Conservation (phyloP, 2,888 invertebrate species). For the Ecliptopera silaceata region DNA sequence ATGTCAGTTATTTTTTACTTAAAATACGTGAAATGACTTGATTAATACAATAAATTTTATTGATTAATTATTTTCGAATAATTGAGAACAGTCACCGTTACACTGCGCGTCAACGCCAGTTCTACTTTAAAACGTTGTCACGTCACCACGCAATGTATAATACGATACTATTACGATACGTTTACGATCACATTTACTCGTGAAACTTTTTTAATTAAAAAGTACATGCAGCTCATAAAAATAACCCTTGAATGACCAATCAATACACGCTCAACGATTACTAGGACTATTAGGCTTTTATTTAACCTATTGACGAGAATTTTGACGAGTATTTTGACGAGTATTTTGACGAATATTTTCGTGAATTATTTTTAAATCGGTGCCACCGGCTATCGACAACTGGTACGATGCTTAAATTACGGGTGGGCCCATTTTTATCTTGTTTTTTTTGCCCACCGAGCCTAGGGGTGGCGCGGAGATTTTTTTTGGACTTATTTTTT, state of each 20-base stretch:
- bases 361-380: slow-evolving; percentile 28
- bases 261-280: slow-evolving; percentile 3
- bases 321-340: too few species aligned
- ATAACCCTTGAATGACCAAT: slow-evolving; percentile 12
- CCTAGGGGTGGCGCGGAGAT: slow-evolving; percentile 72
- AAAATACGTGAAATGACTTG: too few species aligned
- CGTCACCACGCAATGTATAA: too few species aligned
- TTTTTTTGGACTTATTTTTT: slow-evolving; percentile 64
- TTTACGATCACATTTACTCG: too few species aligned
- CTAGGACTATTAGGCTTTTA: slow-evolving; percentile 5
- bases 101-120: too few species aligned
- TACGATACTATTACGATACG: too few species aligned
- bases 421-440: slow-evolving; percentile 73
- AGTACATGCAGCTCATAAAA: not conserved
- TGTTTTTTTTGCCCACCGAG: slow-evolving; percentile 69
- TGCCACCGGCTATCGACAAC: slow-evolving; percentile 68
- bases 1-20: too few species aligned
- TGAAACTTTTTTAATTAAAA: not conserved
- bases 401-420: slow-evolving; percentile 80
- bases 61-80: too few species aligned
- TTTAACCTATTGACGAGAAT: slow-evolving; percentile 20
- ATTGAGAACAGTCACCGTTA: too few species aligned
- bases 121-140: too few species aligned
- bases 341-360: slow-evolving; percentile 20
- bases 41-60: too few species aligned